phyloP scores from a whole-genome alignment of 2,113 vertebrate genomes.

The Ammodramus savannarum region DNA sequence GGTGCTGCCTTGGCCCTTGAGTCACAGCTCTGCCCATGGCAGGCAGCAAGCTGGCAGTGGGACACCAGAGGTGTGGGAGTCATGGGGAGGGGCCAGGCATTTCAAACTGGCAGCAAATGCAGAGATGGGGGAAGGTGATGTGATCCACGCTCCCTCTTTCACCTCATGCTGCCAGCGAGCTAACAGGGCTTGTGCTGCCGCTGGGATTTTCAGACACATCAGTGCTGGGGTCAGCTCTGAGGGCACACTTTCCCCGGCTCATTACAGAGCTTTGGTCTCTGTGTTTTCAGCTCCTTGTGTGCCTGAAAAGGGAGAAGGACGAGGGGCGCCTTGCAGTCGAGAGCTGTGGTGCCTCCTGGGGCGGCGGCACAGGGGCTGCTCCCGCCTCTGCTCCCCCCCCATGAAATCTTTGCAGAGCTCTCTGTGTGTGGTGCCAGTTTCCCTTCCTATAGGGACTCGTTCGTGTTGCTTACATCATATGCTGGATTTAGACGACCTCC shows the following conservation, averaged over 20 bases:
- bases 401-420: not conserved
- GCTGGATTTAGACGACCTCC: slow-evolving; percentile 50
- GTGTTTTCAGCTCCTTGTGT: not conserved
- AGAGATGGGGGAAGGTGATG: not conserved
- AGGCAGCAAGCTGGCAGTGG: not conserved
- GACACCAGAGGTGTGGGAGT: accelerated
- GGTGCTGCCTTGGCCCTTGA: not conserved
- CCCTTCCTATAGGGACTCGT: not conserved
- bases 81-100: not conserved
- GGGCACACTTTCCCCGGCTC: not conserved
- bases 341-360: not conserved
- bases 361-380: not conserved
- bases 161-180: accelerated
- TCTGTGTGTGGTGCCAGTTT: not conserved
- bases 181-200: not conserved
- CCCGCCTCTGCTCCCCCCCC: not conserved
- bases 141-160: not conserved
- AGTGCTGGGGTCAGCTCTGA: not conserved
- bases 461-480: slow-evolving; percentile 30
- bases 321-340: accelerated
- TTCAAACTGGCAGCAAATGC: not conserved
- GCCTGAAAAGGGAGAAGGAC: not conserved
- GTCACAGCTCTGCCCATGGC: accelerated
- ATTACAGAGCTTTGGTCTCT: accelerated
- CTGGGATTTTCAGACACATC: not conserved